Conservation (phyloP, 2,888 invertebrate genomes). For the Drosophila hawaiiensis region DNA sequence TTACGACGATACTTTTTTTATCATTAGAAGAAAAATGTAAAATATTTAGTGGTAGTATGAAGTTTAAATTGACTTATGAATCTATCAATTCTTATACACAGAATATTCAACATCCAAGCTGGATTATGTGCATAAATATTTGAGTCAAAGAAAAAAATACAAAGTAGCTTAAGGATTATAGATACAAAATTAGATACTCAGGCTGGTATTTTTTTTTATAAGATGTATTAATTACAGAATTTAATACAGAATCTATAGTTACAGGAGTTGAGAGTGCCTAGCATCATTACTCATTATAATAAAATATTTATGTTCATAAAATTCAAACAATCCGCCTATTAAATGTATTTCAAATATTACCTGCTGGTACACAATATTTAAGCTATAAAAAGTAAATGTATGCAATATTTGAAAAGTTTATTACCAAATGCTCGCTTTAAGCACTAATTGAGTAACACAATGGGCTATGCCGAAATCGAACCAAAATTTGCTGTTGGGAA, state of each 20-base stretch:
- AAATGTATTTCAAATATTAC: too few relatives aligned
- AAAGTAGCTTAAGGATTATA: background rate
- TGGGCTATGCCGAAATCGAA: background rate
- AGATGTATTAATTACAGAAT: background rate
- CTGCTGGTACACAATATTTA: background rate
- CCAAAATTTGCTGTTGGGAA: background rate
- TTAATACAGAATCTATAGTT: background rate
- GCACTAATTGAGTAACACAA: background rate
- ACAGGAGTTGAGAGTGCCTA: background rate
- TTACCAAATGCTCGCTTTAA: background rate
- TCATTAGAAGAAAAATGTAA: background rate
- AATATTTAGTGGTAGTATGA: background rate
- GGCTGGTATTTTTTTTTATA: background rate
- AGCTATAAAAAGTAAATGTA: background rate
- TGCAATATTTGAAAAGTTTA: background rate
- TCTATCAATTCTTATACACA: background rate
- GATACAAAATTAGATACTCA: too few relatives aligned
- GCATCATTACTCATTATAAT: background rate
- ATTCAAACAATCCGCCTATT: background rate
- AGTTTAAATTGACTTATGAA: background rate
- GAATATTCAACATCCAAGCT: background rate
- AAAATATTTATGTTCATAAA: background rate
- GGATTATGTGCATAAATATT: background rate
- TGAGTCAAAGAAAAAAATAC: background rate
- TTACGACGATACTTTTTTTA: conserved; percentile 6